Base-by-base conservation (phyloP, 1,140 invertebrate species). In the Nasonia longicornis region DNA sequence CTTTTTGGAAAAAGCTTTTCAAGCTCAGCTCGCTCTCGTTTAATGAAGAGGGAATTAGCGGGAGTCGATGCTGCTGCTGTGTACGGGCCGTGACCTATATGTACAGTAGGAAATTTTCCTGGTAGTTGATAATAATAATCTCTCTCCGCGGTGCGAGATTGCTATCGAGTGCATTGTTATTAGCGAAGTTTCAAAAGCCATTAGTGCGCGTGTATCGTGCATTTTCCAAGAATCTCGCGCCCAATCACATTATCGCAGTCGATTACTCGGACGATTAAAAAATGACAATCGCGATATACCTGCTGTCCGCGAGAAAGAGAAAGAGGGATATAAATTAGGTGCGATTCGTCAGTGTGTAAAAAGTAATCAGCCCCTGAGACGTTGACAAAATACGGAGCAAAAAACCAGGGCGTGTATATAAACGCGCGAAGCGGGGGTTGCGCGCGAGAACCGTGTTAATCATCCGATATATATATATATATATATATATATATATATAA, bases 331-430 rank as follows among this genome's bases (percentile, higher is more conserved):
- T 77, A 66, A 77, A 81, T 81, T 77, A 64, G 67, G 66, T 77
- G 16, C 35, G 14, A 67, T 75, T 76, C 71, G 35, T 75, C 72
- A 79, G 76, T 81, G 77, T 48, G 73, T 81, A 77, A 81, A 77
- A 77, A 58, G 80, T 77, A 77, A 81, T 81, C 80, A 77, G 74
- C 69, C 66, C 66, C 20, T 6, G 48, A 81, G 79, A 81, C 79
- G 42, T 81, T 81, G 79, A 76, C 79, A 81, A 81, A 81, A 81
- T 81, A 63, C 64, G 12, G 66, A 7, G 45, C 26, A n/a, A 76
- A 81, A 81, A 80, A 80, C 29, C 26, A 67, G 64, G 26, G 64
- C 22, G 22, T 66, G 16, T 58, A n/a, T 58, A 58, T 58, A n/a
- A 58, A 16, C 16, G 52, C 52, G 45, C 12, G 14, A 14, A 12